phyloP scores from a whole-genome alignment of 2,797 vertebrate species.

The Staurois parvus region DNA sequence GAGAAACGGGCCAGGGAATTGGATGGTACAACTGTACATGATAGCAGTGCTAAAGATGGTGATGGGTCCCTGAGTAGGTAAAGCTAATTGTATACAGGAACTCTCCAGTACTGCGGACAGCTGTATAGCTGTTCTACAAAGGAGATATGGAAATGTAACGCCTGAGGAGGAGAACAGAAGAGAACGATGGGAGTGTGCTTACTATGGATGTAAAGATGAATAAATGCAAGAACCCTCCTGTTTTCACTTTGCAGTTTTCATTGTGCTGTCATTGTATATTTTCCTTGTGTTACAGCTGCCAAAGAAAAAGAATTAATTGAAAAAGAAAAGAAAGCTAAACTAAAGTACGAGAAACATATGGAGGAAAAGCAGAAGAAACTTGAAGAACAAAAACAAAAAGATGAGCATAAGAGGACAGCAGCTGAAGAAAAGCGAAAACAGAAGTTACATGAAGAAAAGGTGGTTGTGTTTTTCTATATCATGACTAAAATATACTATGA shows the following conservation, averaged over 20 bases:
- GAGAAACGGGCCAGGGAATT: not conserved
- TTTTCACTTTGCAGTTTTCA: not conserved
- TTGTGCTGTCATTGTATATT: not conserved
- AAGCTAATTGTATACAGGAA: too few species aligned
- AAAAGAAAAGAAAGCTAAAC: slow-evolving; percentile 88
- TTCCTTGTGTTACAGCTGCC: slow-evolving; percentile 74
- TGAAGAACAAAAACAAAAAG: slow-evolving; percentile 89
- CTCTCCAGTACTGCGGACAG: too few species aligned
- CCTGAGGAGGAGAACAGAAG: too few species aligned
- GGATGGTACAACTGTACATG: too few species aligned
- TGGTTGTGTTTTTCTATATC: slow-evolving; percentile 63
- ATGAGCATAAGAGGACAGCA: slow-evolving; percentile 88
- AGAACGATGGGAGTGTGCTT: too few species aligned
- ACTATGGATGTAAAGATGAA: too few species aligned
- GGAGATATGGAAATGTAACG: too few species aligned
- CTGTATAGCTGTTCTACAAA: too few species aligned
- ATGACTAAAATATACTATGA: not conserved
- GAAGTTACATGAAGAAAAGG: slow-evolving; percentile 92
- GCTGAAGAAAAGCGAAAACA: slow-evolving; percentile 93
- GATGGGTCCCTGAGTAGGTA: too few species aligned
- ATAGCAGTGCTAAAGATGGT: too few species aligned
- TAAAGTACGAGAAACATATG: slow-evolving; percentile 89
- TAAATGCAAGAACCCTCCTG: not conserved
- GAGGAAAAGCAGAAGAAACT: slow-evolving; percentile 91
- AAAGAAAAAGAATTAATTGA: slow-evolving; percentile 90